Base-by-base conservation (phyloP, 2,888 invertebrate genomes). In the Cerceris rybyensis region DNA sequence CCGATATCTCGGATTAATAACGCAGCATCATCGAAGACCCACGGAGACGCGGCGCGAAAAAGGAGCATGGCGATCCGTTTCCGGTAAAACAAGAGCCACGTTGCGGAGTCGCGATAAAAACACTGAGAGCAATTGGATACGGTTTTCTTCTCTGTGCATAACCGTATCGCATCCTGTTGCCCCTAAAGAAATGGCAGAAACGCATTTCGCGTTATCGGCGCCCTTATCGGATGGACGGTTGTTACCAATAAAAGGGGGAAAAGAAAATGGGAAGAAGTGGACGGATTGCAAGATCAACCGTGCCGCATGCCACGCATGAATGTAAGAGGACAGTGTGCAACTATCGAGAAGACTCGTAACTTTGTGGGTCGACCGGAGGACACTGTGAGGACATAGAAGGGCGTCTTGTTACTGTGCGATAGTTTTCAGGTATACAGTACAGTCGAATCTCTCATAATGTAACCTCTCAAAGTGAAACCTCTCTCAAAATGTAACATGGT, bases 221-320 rank as follows among this genome's bases (percentile, higher is more conserved):
- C 16, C 4, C 43, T 71, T 78, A 71, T 78, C 75, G 58, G 6
- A 11, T 52, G n/a, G 16, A 52, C 14, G 39, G 39, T 59, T 14
- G 68, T 42, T 59, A 9, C 68, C 72, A 76, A 72, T 78, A 76
- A 76, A 78, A 76, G 71, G 71, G 76, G 72, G 52, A 46, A 8
- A 6, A 11, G 46, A 68, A 72, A 28, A 28, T 28, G 4, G 71
- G 71, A 78, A 76, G 55, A 46, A 1, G 46, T 4, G 46, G 71
- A 72, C 71, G 28, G 1, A 74, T 65, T 74, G 57, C 65, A 74
- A 66, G 74, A 77, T 74, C 70, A 75, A 77, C 60, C 74, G 41
- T 13, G 57, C 61, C 73, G 68, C 75, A 55, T 28, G 61, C 58
- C 52, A 66, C 54, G 65, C 55, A 64, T n/a, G n/a, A 63, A 61